These are phyloP conservation scores for Arbacia lixula DNA, from an alignment of 53 echinoderm and acorn worm genomes.

Conservation along the genomic window DNA sequence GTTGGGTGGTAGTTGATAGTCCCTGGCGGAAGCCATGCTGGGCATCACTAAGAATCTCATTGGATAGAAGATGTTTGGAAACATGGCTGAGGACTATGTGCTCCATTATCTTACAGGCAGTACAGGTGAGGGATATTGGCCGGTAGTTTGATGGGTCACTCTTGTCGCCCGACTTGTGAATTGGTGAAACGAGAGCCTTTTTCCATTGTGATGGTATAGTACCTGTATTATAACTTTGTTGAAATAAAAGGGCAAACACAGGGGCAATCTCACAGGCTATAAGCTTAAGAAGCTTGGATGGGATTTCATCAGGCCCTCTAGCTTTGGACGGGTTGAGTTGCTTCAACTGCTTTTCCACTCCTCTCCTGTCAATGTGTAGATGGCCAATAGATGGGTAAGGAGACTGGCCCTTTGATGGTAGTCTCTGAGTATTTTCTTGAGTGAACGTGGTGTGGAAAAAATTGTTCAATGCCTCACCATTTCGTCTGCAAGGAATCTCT, in stretches of 20 bases:
- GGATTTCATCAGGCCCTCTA: conserved; percentile 32
- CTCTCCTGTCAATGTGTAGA: conserved; percentile 12
- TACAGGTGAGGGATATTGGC: too few species aligned
- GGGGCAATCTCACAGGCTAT: neutral
- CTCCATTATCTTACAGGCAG: conserved; percentile 27
- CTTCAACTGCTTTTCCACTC: conserved; percentile 21
- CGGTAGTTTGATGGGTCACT: conserved; percentile 12
- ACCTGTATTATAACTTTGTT: neutral
- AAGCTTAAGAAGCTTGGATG: conserved; percentile 23
- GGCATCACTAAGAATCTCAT: neutral
- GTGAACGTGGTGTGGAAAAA: conserved; percentile 28
- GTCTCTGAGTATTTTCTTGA: neutral
- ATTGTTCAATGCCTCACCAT: conserved; percentile 20
- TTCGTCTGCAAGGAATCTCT: too few species aligned
- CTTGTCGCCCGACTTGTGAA: conserved; percentile 6
- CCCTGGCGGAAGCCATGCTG: conserved; percentile 44
- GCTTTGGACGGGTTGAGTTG: conserved; percentile 29
- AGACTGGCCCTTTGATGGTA: conserved; percentile 14
- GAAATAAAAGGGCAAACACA: conserved; percentile 10
- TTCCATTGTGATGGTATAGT: neutral
- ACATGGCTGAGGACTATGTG: conserved; percentile 15
- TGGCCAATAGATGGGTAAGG: conserved; percentile 4
- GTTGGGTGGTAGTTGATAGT: conserved; percentile 35
- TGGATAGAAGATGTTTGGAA: neutral
- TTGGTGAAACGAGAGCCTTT: neutral